Evolutionary conservation across 2,113 vertebrate species (phyloP).

Genomic region (Chascanopsetta lugubris): DNA sequence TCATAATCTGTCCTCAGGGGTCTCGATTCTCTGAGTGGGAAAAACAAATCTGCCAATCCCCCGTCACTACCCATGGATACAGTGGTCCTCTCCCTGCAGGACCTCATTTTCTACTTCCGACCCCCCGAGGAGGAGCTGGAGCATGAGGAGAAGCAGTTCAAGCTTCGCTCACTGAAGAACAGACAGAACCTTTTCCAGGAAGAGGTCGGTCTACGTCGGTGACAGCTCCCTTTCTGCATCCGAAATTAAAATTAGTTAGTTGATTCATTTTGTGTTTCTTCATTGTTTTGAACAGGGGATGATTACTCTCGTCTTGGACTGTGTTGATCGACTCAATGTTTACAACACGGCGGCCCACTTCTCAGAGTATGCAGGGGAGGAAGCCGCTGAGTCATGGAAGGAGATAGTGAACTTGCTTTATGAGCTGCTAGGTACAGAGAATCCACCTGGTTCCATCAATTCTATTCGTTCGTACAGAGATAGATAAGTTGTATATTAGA

Average conservation of each 20-base stretch:
- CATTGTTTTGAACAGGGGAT: slow-evolving; percentile 83
- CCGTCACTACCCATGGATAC: slow-evolving; percentile 85
- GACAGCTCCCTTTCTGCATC: neutral
- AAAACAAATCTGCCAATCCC: slow-evolving; percentile 81
- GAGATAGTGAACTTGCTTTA: slow-evolving; percentile 93
- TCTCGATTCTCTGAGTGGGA: slow-evolving; percentile 88
- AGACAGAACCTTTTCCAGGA: slow-evolving; percentile 94
- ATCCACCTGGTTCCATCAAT: slow-evolving; percentile 3
- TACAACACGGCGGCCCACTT: slow-evolving; percentile 94
- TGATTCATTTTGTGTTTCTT: slow-evolving; percentile 2
- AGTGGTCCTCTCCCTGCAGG: slow-evolving; percentile 89
- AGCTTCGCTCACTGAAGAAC: slow-evolving; percentile 90
- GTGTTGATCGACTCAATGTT: slow-evolving; percentile 90
- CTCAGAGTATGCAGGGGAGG: slow-evolving; percentile 90
- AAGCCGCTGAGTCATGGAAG: slow-evolving; percentile 93
- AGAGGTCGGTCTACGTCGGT: slow-evolving; percentile 78
- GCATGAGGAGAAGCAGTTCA: slow-evolving; percentile 92
- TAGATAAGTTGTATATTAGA: neutral
- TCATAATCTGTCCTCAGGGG: slow-evolving; percentile 72
- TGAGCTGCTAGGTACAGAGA: slow-evolving; percentile 85
- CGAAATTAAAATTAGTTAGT: too few species aligned
- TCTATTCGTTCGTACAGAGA: neutral
- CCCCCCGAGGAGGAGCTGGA: slow-evolving; percentile 91
- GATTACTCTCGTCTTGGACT: slow-evolving; percentile 90
- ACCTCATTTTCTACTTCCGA: slow-evolving; percentile 91